Percentiles rank a stretch among this genome's conserved stretches.
Conservation (phyloP, 2,113 vertebrate species). For the Serilophus lunatus region DNA sequence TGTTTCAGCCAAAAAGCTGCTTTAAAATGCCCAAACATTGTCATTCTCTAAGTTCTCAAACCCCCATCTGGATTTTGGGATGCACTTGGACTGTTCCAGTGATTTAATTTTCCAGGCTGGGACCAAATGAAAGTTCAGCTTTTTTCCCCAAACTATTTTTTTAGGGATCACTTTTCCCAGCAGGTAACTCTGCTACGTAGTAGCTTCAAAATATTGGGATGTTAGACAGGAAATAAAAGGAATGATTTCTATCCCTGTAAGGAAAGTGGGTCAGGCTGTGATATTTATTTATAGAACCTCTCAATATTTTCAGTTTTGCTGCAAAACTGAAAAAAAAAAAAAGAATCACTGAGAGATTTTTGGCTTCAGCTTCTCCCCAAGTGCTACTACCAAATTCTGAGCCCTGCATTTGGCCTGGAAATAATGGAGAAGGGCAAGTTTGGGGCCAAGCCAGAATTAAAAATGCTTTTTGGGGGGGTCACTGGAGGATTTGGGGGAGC, state of each 20-base stretch:
- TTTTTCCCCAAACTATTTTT: neutral
- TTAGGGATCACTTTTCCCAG: neutral
- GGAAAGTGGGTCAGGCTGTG: constrained; percentile 26
- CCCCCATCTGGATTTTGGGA: neutral
- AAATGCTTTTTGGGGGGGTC: neutral
- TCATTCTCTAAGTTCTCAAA: neutral
- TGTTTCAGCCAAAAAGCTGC: neutral
- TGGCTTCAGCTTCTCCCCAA: neutral
- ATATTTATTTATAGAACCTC: constrained; percentile 22
- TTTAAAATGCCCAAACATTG: neutral
- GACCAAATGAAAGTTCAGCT: neutral
- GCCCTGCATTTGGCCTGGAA: neutral
- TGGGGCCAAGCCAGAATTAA: neutral
- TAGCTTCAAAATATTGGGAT: neutral
- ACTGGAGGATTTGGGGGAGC: neutral
- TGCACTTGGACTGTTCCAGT: neutral
- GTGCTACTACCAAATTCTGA: neutral
- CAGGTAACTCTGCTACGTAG: neutral
- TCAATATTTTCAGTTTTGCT: neutral
- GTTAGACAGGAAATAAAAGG: neutral
- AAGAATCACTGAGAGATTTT: neutral
- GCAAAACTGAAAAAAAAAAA: too few species aligned
- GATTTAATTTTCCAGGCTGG: rapidly evolving
- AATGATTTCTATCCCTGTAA: neutral
- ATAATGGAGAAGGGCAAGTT: neutral